A percentile compares a stretch with the other conserved stretches of the same genome.
phyloP scores from a whole-genome alignment of 2,113 vertebrate species.

The Poecile atricapillus region DNA sequence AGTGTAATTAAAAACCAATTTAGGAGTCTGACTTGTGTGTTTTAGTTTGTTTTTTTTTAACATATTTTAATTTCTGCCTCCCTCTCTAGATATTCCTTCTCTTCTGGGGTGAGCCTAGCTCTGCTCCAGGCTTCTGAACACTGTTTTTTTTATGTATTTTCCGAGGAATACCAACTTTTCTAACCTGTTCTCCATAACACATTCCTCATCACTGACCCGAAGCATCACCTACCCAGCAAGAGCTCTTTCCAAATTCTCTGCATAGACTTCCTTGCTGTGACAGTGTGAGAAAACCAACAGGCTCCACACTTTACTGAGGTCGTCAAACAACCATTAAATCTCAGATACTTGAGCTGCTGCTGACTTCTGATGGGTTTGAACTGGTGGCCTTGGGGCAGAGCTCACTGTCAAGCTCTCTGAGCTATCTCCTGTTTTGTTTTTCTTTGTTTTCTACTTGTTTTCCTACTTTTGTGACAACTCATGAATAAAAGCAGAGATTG shows the following conservation, averaged over 20 bases:
- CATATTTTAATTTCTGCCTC: not conserved
- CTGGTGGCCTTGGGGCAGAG: not conserved
- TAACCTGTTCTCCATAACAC: not conserved
- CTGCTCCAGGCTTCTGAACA: not conserved
- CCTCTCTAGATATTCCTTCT: not conserved
- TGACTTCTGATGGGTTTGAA: conserved; percentile 33
- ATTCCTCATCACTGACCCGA: not conserved
- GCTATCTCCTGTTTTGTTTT: not conserved
- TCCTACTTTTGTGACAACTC: conserved; percentile 15
- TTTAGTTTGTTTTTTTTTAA: not conserved
- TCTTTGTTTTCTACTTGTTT: not conserved
- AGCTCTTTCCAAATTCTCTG: not conserved
- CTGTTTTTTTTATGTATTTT: not conserved
- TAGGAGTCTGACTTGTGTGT: not conserved
- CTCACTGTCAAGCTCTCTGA: not conserved
- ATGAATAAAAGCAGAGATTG: conserved; percentile 37
- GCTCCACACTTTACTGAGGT: not conserved
- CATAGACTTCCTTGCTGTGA: not conserved
- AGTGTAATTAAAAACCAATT: not conserved
- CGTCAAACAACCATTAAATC: conserved; percentile 18
- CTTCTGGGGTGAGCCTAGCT: not conserved
- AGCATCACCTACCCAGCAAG: not conserved
- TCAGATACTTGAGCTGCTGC: not conserved
- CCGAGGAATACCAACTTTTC: not conserved
- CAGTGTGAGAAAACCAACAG: not conserved